Evolutionary conservation across 2,888 invertebrate species (phyloP), one percentile per base, ranked within the genome.

Genomic region (Conops quadrifasciatus): DNA sequence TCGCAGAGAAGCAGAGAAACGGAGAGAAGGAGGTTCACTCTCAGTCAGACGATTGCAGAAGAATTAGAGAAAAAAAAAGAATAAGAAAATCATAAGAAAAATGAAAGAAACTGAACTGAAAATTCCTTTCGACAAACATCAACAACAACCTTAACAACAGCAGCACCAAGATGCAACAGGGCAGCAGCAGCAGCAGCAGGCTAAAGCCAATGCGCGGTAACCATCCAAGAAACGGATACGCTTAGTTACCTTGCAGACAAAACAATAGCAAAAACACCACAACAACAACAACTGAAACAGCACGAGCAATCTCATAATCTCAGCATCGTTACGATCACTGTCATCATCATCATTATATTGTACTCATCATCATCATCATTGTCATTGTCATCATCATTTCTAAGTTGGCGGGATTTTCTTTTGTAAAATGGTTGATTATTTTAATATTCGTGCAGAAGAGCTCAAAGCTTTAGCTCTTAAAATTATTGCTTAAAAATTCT

Each of bases 41-140:
- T 15, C 15, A 58, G 15, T 9, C 9, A 36, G 4, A 36, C 4
- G 28, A 24, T 2, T 15, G 53, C 21, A 1, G 24, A 49, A 49
- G 49, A 21, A 11, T n/a, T 53, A 15, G 2, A 63, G 43, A 63
- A 19, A 47, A 36, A 66, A 19, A 36, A 16, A 72, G 69, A 73
- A 66, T 47, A 62, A 71, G 28, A 68, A 67, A 49, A 70, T 58
- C 26, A 28, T 28, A 2, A 30, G 49, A 43, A 53, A 49, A 58
- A 53, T 2, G 4, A 21, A 62, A 9, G 26, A 21, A 49, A 58
- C 19, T 56, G 53, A 59, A 67, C 24, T n/a, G n/a, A 47, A 45
- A 65, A 70, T 70, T 64, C 64, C 58, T 68, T 68, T 68, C 43
- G 47, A 68, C 60, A 68, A 53, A 68, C 51, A 58, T 43, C 60